These are phyloP conservation scores for Phengaris arion DNA, from an alignment of 2,888 invertebrate species.

Conservation along the genomic window DNA sequence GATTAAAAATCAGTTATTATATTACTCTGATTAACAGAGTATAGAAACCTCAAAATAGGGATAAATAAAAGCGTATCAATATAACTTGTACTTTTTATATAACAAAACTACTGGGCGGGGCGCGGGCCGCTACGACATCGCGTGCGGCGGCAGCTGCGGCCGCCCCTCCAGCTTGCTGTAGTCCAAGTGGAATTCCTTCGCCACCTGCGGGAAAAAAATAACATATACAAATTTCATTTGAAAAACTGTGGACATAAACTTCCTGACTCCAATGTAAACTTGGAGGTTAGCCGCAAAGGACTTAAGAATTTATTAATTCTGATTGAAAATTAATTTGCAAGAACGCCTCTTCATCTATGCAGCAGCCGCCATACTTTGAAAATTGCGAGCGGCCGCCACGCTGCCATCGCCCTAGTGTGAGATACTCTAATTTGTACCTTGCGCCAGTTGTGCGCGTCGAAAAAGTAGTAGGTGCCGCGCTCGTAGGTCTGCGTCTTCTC, in stretches of 20 bases:
- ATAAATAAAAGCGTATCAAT: constrained; percentile 41
- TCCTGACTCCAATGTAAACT: too few species aligned
- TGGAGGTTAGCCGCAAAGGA: too few species aligned
- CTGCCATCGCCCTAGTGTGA: too few species aligned
- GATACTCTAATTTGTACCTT: constrained; percentile 74
- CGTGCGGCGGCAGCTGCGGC: constrained; percentile 86
- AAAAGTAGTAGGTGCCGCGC: constrained; percentile 99
- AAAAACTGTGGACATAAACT: too few species aligned
- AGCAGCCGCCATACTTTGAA: too few species aligned
- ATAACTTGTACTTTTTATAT: constrained; percentile 79
- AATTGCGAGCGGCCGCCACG: too few species aligned
- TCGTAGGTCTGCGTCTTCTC: constrained; percentile 98
- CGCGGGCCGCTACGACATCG: constrained; percentile 76
- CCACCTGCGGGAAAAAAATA: constrained; percentile 75
- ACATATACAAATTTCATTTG: too few species aligned
- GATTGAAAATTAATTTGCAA: too few species aligned
- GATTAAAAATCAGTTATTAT: too few species aligned
- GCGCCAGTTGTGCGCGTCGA: constrained; percentile 99
- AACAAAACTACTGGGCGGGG: constrained; percentile 75
- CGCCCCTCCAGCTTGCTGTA: constrained; percentile 98
- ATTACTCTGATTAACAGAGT: too few species aligned
- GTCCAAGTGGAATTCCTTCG: constrained; percentile 99
- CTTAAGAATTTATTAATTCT: too few species aligned
- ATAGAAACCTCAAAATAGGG: not conserved
- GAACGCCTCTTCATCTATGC: too few species aligned